Base-by-base conservation (phyloP, 2,888 invertebrate genomes). In the Scelioninae gen. 1 region DNA sequence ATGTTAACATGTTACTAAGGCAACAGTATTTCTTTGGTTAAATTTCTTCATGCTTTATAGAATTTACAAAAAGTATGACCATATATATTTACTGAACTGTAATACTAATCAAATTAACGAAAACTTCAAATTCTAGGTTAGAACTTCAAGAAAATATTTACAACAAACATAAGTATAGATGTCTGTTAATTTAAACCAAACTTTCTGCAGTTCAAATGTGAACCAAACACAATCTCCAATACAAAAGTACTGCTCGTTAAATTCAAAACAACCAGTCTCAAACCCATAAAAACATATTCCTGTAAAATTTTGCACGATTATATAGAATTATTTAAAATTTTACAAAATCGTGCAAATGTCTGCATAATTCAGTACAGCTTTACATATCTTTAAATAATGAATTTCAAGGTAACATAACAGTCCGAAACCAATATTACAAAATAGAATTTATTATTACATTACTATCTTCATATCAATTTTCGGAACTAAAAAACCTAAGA, bases 301-400 rank as follows among this genome's bases (percentile, higher is more conserved):
- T 66, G 58, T 53, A 68, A 47, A 68, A 60, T 68, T 60, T 51
- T 31, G 51, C 51, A 66, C 53, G 49, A 68, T 76, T 76, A 76
- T 76, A 68, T 60, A 68, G 58, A 76, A 49, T 76, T 76, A 76
- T 76, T 58, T 66, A 66, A 76, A 58, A 43, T 58, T 76, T 66
- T 66, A 32, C 60, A 34, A 13, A 13, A 55, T 13, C 55, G 55
- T 23, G 55, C 34, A 9, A 34, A 34, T 55, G 55, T 55, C 51
- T 63, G 76, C 76, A 68, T 76, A 51, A 60, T 76, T 76, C 60
- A 11, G 76, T 76, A 76, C 68, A 76, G 68, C 31, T 77, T 77
- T 62, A 62, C 77, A 77, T 77, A 45, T 1, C 62, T 69, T 77
- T 77, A 69, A 68, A 68, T 77, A 77, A 68, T 77, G 53, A 23